Evolutionary conservation across 2,113 vertebrate genomes (phyloP).

Genomic region (Symphodus melops): DNA sequence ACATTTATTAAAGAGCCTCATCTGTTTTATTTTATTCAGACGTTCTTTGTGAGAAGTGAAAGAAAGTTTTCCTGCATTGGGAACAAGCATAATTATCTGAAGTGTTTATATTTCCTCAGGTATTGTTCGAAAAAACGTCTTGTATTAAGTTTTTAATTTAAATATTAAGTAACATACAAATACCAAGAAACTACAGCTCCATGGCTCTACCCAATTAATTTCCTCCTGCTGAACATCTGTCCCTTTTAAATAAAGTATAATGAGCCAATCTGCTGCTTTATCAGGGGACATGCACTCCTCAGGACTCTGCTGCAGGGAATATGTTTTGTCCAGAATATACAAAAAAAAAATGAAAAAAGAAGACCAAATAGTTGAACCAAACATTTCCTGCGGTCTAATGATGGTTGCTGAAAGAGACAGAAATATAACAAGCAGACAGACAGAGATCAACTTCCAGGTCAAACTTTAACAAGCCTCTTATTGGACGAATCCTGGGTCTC

Average conservation of each 20-base stretch:
- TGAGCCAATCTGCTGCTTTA: constrained; percentile 25
- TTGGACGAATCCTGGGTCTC: constrained; percentile 57
- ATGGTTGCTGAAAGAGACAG: constrained; percentile 33
- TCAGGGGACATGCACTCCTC: constrained; percentile 2
- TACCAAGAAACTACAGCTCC: background rate
- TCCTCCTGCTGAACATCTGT: constrained; percentile 20
- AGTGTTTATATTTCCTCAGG: background rate
- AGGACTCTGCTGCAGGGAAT: constrained; percentile 10
- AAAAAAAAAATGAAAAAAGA: constrained; percentile 4
- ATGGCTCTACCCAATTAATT: background rate
- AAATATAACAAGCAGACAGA: constrained; percentile 54
- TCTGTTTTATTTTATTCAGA: no score
- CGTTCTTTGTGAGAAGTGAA: background rate
- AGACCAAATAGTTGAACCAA: constrained; percentile 7
- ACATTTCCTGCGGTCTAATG: constrained; percentile 51
- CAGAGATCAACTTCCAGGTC: constrained; percentile 55
- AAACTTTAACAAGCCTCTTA: constrained; percentile 68
- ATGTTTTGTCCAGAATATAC: constrained; percentile 11
- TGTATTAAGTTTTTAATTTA: no score
- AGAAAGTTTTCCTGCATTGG: background rate
- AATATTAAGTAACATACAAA: background rate
- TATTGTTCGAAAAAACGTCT: background rate
- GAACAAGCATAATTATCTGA: background rate
- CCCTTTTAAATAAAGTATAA: constrained; percentile 32
- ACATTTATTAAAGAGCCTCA: background rate